These are phyloP conservation scores for Chalcosyrphus nemorum DNA, from an alignment of 2,888 invertebrate genomes.

Conservation along the genomic window DNA sequence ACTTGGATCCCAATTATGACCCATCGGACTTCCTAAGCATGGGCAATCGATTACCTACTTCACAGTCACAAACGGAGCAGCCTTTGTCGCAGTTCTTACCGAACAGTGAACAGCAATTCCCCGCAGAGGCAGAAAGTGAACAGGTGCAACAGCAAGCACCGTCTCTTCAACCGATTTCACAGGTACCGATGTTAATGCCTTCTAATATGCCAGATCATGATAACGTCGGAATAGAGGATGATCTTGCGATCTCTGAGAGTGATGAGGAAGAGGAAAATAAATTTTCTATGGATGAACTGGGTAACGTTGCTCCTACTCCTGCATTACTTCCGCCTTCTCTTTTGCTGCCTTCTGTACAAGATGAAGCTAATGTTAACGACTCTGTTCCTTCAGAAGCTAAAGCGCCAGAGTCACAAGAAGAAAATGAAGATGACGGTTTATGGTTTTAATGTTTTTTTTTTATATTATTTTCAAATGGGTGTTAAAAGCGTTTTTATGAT, in stretches of 20 bases:
- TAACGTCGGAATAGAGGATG: conserved; percentile 87
- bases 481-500: conserved; percentile 12
- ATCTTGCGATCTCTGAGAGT: conserved; percentile 90
- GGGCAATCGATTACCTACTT: conserved; percentile 79
- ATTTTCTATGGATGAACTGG: conserved; percentile 70
- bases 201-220: conserved; percentile 78
- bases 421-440: conserved; percentile 66
- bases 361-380: conserved; percentile 1
- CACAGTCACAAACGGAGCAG: conserved; percentile 65
- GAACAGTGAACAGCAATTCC: conserved; percentile 72
- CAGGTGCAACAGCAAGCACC: conserved; percentile 51
- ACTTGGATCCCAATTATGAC: conserved; percentile 92
- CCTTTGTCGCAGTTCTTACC: conserved; percentile 75
- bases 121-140: conserved; percentile 74
- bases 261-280: conserved; percentile 83
- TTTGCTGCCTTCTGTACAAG: conserved; percentile 19
- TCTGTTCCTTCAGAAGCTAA: conserved; percentile 71
- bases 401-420: conserved; percentile 67
- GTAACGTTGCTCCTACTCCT: background rate
- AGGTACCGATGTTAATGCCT: conserved; percentile 74
- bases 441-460: conserved; percentile 57
- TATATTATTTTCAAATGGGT: background rate
- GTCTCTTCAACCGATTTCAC: conserved; percentile 64
- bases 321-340: background rate
- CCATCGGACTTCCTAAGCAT: conserved; percentile 90